These are phyloP conservation scores for Calidris pugnax DNA, from an alignment of 2,113 vertebrate genomes.

Conservation along the genomic window DNA sequence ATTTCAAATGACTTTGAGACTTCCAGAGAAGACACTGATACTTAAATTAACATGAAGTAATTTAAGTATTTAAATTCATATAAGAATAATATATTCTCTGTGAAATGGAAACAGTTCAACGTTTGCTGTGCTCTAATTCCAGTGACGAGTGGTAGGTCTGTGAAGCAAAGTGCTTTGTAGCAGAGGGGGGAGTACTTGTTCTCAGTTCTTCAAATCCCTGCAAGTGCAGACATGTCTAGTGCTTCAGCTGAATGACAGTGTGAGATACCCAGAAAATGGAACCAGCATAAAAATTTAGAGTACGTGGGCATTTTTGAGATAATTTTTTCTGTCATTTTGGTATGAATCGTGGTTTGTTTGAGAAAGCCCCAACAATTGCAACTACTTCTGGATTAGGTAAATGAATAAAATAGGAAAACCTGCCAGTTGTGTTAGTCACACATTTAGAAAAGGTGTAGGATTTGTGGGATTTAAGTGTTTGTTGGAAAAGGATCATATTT, in stretches of 20 bases:
- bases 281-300: neutral
- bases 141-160: neutral
- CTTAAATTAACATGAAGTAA: neutral
- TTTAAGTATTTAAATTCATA: neutral
- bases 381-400: neutral
- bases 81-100: neutral
- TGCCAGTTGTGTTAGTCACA: neutral
- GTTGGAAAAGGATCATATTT: neutral
- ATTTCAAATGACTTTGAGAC: neutral
- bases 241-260: neutral
- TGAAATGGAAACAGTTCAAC: neutral
- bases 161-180: neutral
- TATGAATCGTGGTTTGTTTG: neutral
- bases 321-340: neutral
- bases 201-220: neutral
- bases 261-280: neutral
- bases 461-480: neutral
- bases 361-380: neutral
- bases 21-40: neutral
- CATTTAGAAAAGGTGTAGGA: neutral
- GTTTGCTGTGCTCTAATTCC: neutral
- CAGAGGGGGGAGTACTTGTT: neutral
- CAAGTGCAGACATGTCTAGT: conserved; percentile 38
- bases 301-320: neutral
- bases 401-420: neutral